phyloP scores from a whole-genome alignment of 1,140 invertebrate genomes.

The Anthonomus grandis region DNA sequence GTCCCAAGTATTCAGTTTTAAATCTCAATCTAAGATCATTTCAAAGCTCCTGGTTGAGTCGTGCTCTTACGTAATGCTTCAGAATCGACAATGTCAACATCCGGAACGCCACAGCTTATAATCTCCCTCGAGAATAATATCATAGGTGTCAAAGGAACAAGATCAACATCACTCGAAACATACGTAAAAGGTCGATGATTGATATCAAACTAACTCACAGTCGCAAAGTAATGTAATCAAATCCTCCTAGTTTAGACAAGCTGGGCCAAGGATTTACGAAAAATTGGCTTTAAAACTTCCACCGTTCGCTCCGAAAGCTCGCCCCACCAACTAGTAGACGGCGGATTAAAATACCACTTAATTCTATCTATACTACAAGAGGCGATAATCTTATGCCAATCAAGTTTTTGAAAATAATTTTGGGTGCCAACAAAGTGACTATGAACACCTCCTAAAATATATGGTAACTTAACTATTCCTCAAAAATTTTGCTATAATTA shows the following conservation, averaged over 20 bases:
- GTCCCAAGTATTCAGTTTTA: constrained; percentile 5
- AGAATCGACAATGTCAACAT: constrained; percentile 2
- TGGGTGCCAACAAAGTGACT: constrained; percentile 21
- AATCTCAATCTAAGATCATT: background rate
- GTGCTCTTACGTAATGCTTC: no score
- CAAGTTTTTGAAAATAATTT: constrained; percentile 35
- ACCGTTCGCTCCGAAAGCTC: constrained; percentile 42
- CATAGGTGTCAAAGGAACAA: constrained; percentile 16
- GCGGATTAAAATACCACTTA: constrained; percentile 46
- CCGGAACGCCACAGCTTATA: background rate
- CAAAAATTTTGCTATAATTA: constrained; percentile 22
- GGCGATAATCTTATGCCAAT: constrained; percentile 25
- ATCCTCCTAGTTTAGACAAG: constrained; percentile 37
- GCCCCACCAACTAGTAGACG: constrained; percentile 44
- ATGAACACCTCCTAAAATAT: constrained; percentile 29
- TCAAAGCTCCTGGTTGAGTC: no score
- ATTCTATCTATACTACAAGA: constrained; percentile 28
- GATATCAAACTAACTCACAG: constrained; percentile 38
- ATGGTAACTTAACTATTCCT: constrained; percentile 26
- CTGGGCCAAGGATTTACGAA: constrained; percentile 33
- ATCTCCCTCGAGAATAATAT: constrained; percentile 23
- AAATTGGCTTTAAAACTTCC: constrained; percentile 37
- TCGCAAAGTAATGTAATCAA: constrained; percentile 41
- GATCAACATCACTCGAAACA: constrained; percentile 34
- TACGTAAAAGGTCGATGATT: constrained; percentile 45